Conservation (phyloP, 2,888 invertebrate species). For the Tholera decimalis region DNA sequence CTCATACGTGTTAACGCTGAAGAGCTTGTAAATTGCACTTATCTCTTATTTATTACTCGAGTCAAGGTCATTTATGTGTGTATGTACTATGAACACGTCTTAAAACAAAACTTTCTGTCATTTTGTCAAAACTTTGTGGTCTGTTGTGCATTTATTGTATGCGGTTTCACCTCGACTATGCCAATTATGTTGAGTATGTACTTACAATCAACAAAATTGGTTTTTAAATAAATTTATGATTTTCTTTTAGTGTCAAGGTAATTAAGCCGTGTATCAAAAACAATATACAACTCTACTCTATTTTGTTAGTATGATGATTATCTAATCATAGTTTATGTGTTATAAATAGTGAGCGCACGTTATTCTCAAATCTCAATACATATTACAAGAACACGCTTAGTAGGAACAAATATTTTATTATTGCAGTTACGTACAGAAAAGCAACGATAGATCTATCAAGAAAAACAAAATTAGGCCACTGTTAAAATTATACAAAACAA, state of each 20-base stretch:
- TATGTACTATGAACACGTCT: constrained; percentile 23
- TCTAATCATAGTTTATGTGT: too few species aligned
- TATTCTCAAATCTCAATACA: too few species aligned
- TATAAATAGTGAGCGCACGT: neutral
- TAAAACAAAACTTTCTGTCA: constrained; percentile 1
- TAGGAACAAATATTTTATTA: too few species aligned
- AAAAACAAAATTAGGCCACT: neutral
- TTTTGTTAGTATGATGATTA: too few species aligned
- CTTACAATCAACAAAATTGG: constrained; percentile 19
- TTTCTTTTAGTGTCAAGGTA: neutral
- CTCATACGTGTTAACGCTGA: constrained; percentile 60
- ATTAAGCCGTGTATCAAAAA: neutral
- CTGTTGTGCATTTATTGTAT: constrained; percentile 14
- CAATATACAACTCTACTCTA: too few species aligned
- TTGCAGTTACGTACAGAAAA: too few species aligned
- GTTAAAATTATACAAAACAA: neutral
- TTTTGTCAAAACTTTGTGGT: constrained; percentile 8
- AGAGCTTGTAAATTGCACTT: constrained; percentile 65
- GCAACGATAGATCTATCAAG: neutral
- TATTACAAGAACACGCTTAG: too few species aligned
- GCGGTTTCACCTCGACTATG: neutral
- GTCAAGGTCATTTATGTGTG: constrained; percentile 70
- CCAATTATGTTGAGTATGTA: constrained; percentile 18
- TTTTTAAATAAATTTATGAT: constrained; percentile 1
- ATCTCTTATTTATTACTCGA: constrained; percentile 67